These are phyloP conservation scores for Lamellibrachia luymesi DNA, from an alignment of 1,140 invertebrate genomes.

Conservation along the genomic window DNA sequence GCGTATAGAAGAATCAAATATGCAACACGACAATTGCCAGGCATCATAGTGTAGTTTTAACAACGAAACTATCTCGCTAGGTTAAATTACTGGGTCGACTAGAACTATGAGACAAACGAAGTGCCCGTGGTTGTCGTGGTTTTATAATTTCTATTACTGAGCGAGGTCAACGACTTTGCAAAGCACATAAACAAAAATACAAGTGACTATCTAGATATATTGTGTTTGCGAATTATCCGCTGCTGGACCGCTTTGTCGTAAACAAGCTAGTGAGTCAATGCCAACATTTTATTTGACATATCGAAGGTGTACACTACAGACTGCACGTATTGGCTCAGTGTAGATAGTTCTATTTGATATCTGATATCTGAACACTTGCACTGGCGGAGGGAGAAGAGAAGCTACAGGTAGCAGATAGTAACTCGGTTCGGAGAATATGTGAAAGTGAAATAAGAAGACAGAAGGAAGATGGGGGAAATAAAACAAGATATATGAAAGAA, in stretches of 20 bases:
- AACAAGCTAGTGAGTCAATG: no score
- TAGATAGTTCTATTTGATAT: background rate
- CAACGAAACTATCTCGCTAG: background rate
- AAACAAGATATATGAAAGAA: no score
- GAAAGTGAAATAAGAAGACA: no score
- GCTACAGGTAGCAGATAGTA: no score
- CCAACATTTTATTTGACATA: background rate
- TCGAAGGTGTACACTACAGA: background rate
- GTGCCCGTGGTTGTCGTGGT: background rate
- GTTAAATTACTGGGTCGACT: background rate
- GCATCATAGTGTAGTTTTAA: background rate
- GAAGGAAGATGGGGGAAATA: no score
- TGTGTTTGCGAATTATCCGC: background rate
- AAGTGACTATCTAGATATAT: background rate
- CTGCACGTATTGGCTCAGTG: background rate
- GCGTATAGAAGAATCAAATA: background rate
- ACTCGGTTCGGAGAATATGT: no score
- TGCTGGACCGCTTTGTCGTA: background rate
- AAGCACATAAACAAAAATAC: background rate
- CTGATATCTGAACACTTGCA: no score
- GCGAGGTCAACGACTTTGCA: background rate
- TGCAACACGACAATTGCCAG: background rate
- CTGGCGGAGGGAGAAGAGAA: no score
- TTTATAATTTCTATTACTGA: background rate
- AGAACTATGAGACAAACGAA: background rate